Evolutionary conservation across 2,113 vertebrate genomes (phyloP), one percentile per base, ranked within the genome.

Genomic region (Manacus vitellinus): DNA sequence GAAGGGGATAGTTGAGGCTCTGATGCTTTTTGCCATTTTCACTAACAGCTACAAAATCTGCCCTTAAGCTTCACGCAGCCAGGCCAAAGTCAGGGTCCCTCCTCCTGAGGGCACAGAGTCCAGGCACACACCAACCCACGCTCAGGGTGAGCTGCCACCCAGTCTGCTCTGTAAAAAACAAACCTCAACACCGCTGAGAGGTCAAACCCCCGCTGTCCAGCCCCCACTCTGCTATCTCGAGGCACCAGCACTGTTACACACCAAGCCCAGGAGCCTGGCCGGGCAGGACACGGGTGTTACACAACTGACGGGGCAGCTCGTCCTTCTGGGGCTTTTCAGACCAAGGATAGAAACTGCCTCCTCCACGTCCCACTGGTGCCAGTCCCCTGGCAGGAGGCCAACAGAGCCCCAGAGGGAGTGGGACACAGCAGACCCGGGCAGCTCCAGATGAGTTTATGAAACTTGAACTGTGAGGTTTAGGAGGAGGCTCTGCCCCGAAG

Each of bases 391-490:
- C 22, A 25, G 59, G 46, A 14, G 10, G 4, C 44, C 8, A 54
- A 44, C 43, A 4, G 70, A 6, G 39, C 4, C 9, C 35, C 62
- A 8, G 5, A 15, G 20, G 20, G 62, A 58, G 46, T 0, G 0
- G 46, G 41, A 43, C n/a, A 18, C 3, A 1, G 56, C 62, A 10
- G 1, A 4, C 15, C 35, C 0, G 4, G 33, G 55, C 43, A 27
- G 17, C 15, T 63, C 18, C 47, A 9, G 27, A 46, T 14, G 27
- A 1, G 22, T 43, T 68, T 6, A 31, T n/a, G 7, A 22, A 44
- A 51, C 14, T 22, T 54, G 0, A 6, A 6, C 6, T 0, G 12
- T 0, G 25, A 55, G 3, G 28, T 12, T 81, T 2, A 28, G 28
- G 4, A 14, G 9, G 14, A 35, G 7, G 37, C 17, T 77, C 13